Evolutionary conservation across 1,140 invertebrate species (phyloP).

Genomic region (Drosophila navojoa): DNA sequence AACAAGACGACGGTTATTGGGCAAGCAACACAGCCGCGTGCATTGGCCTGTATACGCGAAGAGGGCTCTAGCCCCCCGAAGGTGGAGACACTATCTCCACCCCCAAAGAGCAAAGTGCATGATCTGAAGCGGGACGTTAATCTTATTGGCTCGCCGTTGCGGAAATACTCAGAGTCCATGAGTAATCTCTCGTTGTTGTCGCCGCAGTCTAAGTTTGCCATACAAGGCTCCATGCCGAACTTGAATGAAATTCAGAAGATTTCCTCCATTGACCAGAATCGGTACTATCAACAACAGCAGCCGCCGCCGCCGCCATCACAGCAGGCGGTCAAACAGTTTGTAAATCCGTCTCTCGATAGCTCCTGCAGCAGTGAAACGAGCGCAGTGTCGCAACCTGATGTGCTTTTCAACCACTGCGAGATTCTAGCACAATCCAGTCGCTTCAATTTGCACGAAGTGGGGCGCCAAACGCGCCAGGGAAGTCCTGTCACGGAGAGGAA

Average conservation of each 20-base stretch:
- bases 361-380: constrained; percentile 62
- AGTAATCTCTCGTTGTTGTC: constrained; percentile 67
- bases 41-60: constrained; percentile 68
- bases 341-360: constrained; percentile 39
- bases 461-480: constrained; percentile 39
- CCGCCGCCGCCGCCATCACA: not conserved
- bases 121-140: constrained; percentile 72
- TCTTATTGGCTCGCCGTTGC: constrained; percentile 71
- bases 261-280: constrained; percentile 80
- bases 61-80: constrained; percentile 60
- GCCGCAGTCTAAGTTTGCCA: constrained; percentile 59
- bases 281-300: constrained; percentile 70
- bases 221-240: constrained; percentile 83
- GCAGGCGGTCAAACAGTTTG: constrained; percentile 3
- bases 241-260: constrained; percentile 75
- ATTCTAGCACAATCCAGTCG: constrained; percentile 81
- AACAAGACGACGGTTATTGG: constrained; percentile 73
- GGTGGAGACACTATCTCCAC: not conserved
- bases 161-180: constrained; percentile 82
- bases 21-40: constrained; percentile 47
- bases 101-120: constrained; percentile 8
- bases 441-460: constrained; percentile 78
- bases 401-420: constrained; percentile 75
- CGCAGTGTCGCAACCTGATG: constrained; percentile 55
- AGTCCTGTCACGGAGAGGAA: constrained; percentile 20